phyloP scores from a whole-genome alignment of 2,113 vertebrate species.

The Zapornia atra region DNA sequence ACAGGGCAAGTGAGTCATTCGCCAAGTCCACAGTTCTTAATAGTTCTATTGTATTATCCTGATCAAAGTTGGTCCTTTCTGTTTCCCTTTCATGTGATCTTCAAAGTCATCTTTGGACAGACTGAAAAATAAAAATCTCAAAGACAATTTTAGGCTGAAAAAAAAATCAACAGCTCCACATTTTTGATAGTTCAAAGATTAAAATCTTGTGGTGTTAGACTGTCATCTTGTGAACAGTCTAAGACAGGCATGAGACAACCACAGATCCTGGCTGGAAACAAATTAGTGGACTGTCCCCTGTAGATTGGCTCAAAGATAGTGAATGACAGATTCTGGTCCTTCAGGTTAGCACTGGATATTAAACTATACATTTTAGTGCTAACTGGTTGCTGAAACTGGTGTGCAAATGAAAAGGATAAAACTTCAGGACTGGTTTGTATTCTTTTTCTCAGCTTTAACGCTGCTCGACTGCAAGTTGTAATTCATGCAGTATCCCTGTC shows the following conservation, averaged over 20 bases:
- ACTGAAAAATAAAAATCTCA: constrained; percentile 14
- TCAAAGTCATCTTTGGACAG: constrained; percentile 36
- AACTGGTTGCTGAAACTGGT: not conserved
- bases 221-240: constrained; percentile 44
- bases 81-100: constrained; percentile 20
- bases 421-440: not conserved
- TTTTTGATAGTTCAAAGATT: constrained; percentile 8
- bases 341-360: not conserved
- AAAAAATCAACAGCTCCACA: not conserved
- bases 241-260: not conserved
- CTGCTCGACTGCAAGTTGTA: not conserved
- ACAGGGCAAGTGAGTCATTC: constrained; percentile 15
- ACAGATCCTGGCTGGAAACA: not conserved
- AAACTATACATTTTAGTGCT: not conserved
- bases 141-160: constrained; percentile 5
- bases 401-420: not conserved
- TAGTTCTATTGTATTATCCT: constrained; percentile 36
- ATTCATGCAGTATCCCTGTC: not conserved
- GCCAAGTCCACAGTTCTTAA: not conserved
- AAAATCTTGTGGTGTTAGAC: constrained; percentile 23
- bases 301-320: not conserved
- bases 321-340: not conserved
- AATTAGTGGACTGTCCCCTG: not conserved
- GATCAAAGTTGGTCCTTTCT: constrained; percentile 44
- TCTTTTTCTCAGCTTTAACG: not conserved